Evolutionary conservation across 2,888 invertebrate species (phyloP).

Genomic region (Cheilosia pagana): DNA sequence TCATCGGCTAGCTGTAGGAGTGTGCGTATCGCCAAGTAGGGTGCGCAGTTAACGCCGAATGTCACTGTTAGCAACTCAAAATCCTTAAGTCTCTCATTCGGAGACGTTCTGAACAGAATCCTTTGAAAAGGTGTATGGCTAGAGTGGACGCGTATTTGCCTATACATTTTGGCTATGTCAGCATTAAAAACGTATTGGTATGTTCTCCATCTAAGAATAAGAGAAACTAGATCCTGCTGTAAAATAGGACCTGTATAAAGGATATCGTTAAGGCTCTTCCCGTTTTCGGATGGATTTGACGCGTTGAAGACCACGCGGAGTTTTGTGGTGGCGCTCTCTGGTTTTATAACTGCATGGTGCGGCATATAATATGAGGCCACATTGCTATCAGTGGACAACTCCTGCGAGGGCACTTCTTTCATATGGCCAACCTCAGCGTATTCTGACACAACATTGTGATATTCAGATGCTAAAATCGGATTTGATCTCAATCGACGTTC

Average conservation of each 20-base stretch:
- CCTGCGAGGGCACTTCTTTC: constrained; percentile 7
- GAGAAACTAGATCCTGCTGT: constrained; percentile 67
- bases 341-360: constrained; percentile 52
- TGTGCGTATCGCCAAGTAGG: too few relatives aligned
- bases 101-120: constrained; percentile 61
- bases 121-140: constrained; percentile 66
- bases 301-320: constrained; percentile 76
- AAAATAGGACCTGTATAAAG: constrained; percentile 54
- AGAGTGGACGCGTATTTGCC: constrained; percentile 68
- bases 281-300: constrained; percentile 68
- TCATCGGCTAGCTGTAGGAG: too few relatives aligned
- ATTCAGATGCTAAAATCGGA: background rate
- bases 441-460: constrained; percentile 8
- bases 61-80: constrained; percentile 47
- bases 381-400: background rate
- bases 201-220: constrained; percentile 39
- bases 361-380: constrained; percentile 35
- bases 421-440: constrained; percentile 22
- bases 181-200: constrained; percentile 66
- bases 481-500: constrained; percentile 9
- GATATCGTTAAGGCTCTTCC: constrained; percentile 55
- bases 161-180: constrained; percentile 76
- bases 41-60: too few relatives aligned
- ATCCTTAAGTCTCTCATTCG: constrained; percentile 17
- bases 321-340: constrained; percentile 68